Base-by-base conservation (phyloP, 2,113 vertebrate species). In the Puma concolor region DNA sequence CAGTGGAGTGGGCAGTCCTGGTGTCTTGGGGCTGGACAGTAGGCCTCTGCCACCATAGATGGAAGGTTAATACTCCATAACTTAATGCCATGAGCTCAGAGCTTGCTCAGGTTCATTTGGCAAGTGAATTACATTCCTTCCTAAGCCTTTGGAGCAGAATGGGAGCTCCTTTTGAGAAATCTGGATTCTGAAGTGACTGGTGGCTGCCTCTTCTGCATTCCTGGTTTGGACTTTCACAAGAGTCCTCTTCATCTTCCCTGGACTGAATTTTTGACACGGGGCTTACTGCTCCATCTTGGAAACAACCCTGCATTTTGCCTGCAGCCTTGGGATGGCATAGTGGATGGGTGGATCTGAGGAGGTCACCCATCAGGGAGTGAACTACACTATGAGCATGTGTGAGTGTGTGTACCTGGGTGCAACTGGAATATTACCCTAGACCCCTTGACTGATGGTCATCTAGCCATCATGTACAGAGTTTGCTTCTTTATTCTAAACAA, bases 391-490 rank as follows among this genome's bases (percentile, higher is more conserved):
- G 14, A 16, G 41, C 4, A 2, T 12, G 76, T 82, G 41, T 72
- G 44, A 13, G 63, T 23, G 16, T 2, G 2, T 1, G 21, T 15
- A 2, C 2, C 57, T 25, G 0, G 6, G 38, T 83, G 36, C 12
- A 5, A 38, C 57, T 76, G 31, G 13, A 74, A 52, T 87, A 21
- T 16, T 31, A 41, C 57, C 4, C 13, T 7, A 21, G 5, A 8
- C 25, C 1, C 38, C 44, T 71, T 64, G 38, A 41, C n/a, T 0
- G 1, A 86, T 1, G 11, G 16, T 52, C 31, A 16, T 14, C 23
- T 80, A 13, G 44, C 13, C 71, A 63, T 23, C 44, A 29, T 66
- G 19, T 0, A 23, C 41, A 79, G 60, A 67, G 25, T 15, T 87
- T 83, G 1, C 84, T 71, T 97, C 41, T 92, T 85, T 74, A 66